Conservation (phyloP, 2,888 invertebrate genomes). For the Idaea dimidiata region DNA sequence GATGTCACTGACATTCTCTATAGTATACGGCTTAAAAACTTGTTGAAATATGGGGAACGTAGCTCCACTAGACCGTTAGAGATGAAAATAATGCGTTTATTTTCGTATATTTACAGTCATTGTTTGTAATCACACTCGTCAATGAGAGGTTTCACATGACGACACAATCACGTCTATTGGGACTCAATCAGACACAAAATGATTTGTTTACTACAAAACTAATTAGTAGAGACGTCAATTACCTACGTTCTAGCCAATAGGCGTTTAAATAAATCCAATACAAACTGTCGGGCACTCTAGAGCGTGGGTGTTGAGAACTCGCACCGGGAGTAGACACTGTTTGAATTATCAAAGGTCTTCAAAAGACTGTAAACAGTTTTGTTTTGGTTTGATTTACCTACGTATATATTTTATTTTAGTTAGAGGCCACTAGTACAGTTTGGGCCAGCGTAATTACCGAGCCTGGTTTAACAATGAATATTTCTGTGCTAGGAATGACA, state of each 20-base stretch:
- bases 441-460: slow-evolving; percentile 38
- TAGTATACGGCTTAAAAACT: slow-evolving; percentile 49
- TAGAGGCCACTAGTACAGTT: slow-evolving; percentile 35
- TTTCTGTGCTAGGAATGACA: slow-evolving; percentile 21
- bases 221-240: not conserved
- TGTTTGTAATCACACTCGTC: slow-evolving; percentile 8
- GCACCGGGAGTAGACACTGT: slow-evolving; percentile 17
- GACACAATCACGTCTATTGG: not conserved
- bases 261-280: not conserved
- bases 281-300: not conserved
- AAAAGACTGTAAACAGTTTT: slow-evolving; percentile 20
- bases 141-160: slow-evolving; percentile 16
- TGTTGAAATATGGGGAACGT: slow-evolving; percentile 48
- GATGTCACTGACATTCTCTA: slow-evolving; percentile 68
- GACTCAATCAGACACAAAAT: not conserved
- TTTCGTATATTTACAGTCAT: slow-evolving; percentile 13
- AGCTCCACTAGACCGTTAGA: slow-evolving; percentile 29
- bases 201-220: not conserved
- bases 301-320: slow-evolving; percentile 6
- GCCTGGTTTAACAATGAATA: slow-evolving; percentile 17
- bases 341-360: slow-evolving; percentile 19
- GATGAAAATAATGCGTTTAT: slow-evolving; percentile 14
- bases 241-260: not conserved
- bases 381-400: slow-evolving; percentile 25
- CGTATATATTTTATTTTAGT: slow-evolving; percentile 35